Evolutionary conservation across 2,888 invertebrate species (phyloP), one percentile per base, ranked within the genome.

Genomic region (Aquatica leii): DNA sequence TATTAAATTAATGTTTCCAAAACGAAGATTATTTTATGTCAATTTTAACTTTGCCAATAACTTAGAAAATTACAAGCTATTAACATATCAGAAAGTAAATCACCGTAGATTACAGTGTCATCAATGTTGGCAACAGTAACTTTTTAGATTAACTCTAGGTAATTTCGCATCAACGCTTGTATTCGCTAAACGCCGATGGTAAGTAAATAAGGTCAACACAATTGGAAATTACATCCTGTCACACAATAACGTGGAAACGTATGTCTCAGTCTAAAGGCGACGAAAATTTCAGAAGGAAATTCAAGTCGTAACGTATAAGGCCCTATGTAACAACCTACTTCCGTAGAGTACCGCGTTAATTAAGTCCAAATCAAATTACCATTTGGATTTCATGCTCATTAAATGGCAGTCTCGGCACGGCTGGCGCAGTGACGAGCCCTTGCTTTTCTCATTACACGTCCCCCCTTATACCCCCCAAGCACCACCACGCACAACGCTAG

Each of bases 311-410:
- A 59, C 66, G 58, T 59, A 53, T 57, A 64, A 64, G 66, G 50
- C 48, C 60, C 51, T 41, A 43, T 21, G 52, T 64, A 59, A 64
- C 64, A 64, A 60, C 64, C 64, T 60, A 67, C 60, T 69, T 67
- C 62, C 66, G 55, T 64, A 68, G 67, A 69, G 69, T 74, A 71
- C 74, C 71, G 75, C 77, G 77, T 79, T 81, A 80, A 81, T 81
- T 80, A 80, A 79, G 79, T 78, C 78, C 77, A 80, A 81, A 81
- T 81, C 79, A 80, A 81, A 81, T 81, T 81, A 80, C 79, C 79
- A 81, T 81, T 81, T 78, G 78, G 79, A 81, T 81, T 81, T 80
- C 78, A 77, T 79, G 80, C 80, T 80, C 80, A 80, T 81, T 81
- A 81, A 80, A 78, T 77, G 75, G 75, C 71, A 77, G 76, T 76